Conservation (phyloP, 2,888 invertebrate genomes). For the Phaonia tiefii region DNA sequence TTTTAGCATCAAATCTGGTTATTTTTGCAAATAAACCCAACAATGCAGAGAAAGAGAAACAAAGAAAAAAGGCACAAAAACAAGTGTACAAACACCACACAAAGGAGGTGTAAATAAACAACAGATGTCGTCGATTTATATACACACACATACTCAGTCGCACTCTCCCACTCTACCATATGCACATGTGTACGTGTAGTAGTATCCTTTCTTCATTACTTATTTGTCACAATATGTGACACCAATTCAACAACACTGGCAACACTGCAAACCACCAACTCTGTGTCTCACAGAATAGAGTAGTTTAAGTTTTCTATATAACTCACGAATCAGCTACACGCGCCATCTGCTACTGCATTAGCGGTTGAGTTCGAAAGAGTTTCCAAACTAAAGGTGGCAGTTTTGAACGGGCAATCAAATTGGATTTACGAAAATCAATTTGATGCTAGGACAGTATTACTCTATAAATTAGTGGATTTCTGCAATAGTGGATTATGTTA, state of each 20-base stretch:
- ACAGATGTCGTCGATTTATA: background rate
- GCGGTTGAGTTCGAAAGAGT: background rate
- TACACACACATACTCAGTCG: constrained; percentile 8
- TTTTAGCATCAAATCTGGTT: no score
- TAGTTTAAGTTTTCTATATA: constrained; percentile 26
- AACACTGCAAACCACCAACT: background rate
- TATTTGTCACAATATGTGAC: background rate
- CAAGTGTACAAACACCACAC: background rate
- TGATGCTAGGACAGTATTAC: no score
- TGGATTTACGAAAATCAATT: no score
- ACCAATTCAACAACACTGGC: background rate
- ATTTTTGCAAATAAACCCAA: background rate
- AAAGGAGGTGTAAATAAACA: constrained; percentile 41
- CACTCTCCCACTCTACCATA: background rate
- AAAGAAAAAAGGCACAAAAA: background rate
- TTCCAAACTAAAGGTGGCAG: no score
- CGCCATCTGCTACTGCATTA: background rate
- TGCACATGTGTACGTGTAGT: no score
- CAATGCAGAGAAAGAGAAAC: background rate
- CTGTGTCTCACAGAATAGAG: background rate
- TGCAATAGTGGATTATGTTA: no score
- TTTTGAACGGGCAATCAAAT: no score
- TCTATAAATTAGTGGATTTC: no score
- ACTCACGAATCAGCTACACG: constrained; percentile 39
- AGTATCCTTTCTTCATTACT: background rate